Evolutionary conservation across 2,888 invertebrate species (phyloP).

Genomic region (Agrilus mali): DNA sequence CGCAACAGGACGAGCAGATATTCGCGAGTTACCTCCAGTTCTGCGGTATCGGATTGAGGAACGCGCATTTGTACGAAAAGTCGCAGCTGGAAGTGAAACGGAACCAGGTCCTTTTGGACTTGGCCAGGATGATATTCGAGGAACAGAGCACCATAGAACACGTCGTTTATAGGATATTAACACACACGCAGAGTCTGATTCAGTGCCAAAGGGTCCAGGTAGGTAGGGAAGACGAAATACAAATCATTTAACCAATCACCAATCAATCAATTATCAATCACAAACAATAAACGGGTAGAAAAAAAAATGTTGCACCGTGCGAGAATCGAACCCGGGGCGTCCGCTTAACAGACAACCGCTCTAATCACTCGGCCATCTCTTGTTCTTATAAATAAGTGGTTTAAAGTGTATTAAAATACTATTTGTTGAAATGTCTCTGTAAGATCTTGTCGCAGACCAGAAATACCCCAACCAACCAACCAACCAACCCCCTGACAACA

Average conservation of each 20-base stretch:
- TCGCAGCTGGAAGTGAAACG: constrained; percentile 90
- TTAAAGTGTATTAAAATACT: too few relatives aligned
- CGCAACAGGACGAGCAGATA: constrained; percentile 76
- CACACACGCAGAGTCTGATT: constrained; percentile 87
- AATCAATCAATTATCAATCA: not conserved
- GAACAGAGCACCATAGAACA: constrained; percentile 94
- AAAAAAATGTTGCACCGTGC: too few relatives aligned
- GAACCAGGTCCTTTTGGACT: constrained; percentile 85
- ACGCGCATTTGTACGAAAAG: constrained; percentile 92
- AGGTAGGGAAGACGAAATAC: constrained; percentile 15
- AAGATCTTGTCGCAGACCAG: too few relatives aligned
- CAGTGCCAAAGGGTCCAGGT: constrained; percentile 93
- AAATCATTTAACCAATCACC: not conserved
- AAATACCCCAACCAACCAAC: too few relatives aligned
- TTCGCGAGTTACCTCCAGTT: constrained; percentile 90
- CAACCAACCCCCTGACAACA: too few relatives aligned
- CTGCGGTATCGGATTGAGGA: constrained; percentile 89
- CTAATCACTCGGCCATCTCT: too few relatives aligned
- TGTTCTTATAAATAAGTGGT: too few relatives aligned
- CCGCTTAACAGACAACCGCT: too few relatives aligned
- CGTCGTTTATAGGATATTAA: constrained; percentile 84
- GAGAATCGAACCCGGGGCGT: too few relatives aligned
- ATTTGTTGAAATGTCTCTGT: too few relatives aligned
- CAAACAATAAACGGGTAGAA: too few relatives aligned
- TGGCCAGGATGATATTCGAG: constrained; percentile 94